Evolutionary conservation across 2,888 invertebrate species (phyloP).

Genomic region (Sussaba pulchella): DNA sequence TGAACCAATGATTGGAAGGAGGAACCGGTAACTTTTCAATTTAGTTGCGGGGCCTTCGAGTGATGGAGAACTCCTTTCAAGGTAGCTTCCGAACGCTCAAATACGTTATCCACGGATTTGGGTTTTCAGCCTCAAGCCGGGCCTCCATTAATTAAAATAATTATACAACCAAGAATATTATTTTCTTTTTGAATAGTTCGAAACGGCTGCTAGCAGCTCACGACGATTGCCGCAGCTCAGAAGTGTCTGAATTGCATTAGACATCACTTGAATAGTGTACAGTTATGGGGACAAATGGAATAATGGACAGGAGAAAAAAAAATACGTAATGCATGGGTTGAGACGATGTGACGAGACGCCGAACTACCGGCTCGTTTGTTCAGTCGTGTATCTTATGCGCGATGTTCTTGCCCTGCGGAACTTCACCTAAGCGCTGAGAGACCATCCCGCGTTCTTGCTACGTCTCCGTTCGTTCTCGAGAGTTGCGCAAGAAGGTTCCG

Average conservation of each 20-base stretch:
- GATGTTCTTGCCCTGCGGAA: slow-evolving; percentile 54
- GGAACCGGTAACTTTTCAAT: slow-evolving; percentile 66
- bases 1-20: slow-evolving; percentile 44
- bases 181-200: too few relatives aligned
- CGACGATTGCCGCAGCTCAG: too few relatives aligned
- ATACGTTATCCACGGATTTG: too few relatives aligned
- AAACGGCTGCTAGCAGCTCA: too few relatives aligned
- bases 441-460: slow-evolving; percentile 43
- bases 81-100: slow-evolving; percentile 1
- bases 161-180: too few relatives aligned
- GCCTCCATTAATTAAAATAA: too few relatives aligned
- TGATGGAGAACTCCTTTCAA: slow-evolving; percentile 20
- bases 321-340: slow-evolving; percentile 74
- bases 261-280: slow-evolving; percentile 36
- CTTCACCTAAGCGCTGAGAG: slow-evolving; percentile 42
- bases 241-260: too few relatives aligned
- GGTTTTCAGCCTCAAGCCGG: too few relatives aligned
- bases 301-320: not conserved
- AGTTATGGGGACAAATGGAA: not conserved
- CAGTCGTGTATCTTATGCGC: slow-evolving; percentile 31
- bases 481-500: slow-evolving; percentile 42
- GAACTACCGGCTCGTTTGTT: slow-evolving; percentile 29
- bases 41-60: slow-evolving; percentile 56
- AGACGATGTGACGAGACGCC: slow-evolving; percentile 56
- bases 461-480: slow-evolving; percentile 52